phyloP scores from a whole-genome alignment of 2,888 invertebrate species.

The Penaeus monodon region DNA sequence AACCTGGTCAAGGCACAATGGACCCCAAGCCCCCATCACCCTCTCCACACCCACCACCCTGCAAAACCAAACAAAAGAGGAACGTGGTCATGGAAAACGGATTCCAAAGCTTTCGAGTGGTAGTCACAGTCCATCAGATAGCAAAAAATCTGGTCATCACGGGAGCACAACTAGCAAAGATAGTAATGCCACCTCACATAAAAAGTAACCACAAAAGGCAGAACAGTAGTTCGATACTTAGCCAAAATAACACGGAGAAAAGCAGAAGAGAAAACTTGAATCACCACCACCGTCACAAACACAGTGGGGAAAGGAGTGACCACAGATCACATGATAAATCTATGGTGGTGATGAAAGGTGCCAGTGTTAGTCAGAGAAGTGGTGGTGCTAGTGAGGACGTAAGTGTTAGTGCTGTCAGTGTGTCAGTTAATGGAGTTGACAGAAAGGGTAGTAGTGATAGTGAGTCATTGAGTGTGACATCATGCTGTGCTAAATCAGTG shows the following conservation, averaged over 20 bases:
- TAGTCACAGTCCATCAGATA: neutral
- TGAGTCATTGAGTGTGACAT: neutral
- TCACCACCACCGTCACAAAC: conserved; percentile 42
- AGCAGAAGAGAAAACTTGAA: conserved; percentile 16
- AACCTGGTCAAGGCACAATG: conserved; percentile 21
- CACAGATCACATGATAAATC: conserved; percentile 24
- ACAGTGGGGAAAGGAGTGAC: conserved; percentile 6
- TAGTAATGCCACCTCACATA: conserved; percentile 6
- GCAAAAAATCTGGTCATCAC: neutral
- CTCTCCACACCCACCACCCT: conserved; percentile 34
- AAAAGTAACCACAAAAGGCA: conserved; percentile 8
- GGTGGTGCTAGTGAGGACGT: conserved; percentile 18
- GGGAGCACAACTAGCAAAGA: neutral
- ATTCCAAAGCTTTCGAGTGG: conserved; percentile 7
- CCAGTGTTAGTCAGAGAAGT: conserved; percentile 29
- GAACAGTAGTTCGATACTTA: neutral
- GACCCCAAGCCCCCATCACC: conserved; percentile 49
- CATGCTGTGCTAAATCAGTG: conserved; percentile 39
- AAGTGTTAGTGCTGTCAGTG: neutral
- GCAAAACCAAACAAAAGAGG: neutral
- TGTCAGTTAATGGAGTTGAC: conserved; percentile 13
- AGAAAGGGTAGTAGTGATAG: neutral
- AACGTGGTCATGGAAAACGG: conserved; percentile 2
- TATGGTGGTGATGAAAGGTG: conserved; percentile 20
- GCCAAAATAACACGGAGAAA: conserved; percentile 24